Evolutionary conservation across 2,888 invertebrate genomes (phyloP), one percentile per base, ranked within the genome.

Genomic region (Trilocha varians): DNA sequence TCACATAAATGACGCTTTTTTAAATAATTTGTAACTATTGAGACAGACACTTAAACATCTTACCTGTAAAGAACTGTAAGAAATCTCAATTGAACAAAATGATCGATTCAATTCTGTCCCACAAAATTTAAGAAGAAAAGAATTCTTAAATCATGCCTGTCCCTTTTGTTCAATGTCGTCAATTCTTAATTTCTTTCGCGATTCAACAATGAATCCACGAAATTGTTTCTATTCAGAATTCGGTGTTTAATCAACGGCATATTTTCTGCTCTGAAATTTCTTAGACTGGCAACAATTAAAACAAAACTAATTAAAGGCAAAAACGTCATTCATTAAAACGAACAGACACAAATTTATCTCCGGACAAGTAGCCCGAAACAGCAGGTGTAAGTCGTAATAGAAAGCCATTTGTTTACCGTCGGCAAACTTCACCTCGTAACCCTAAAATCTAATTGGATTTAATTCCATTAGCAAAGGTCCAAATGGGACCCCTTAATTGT

Each of bases 401-500:
- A 70, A 67, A 67, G 64, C 74, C 72, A 82, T 80, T 84, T 83
- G 80, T 80, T 78, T 77, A 74, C 78, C 69, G 74, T 67, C 67
- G 70, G 74, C 71, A 78, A 80, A 80, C 74, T 79, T 78, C 80
- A 79, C 80, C 79, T 78, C 78, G 78, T 82, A 79, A 79, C 82
- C 78, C 78, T 82, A 76, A 82, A 82, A 80, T 82, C 79, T 84
- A 85, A 84, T 84, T 84, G 84, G 82, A 82, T 84, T 82, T 79
- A 82, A 83, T 84, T 83, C 83, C 83, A 85, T 85, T 85, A 84
- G 72, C 75, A 63, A 72, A 77, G 80, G 80, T 79, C 78, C 78
- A 78, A 82, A 79, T 78, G 78, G 79, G 72, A 60, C 69, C 75
- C 74, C 72, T 74, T 72, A 82, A 82, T 79, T 79, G 76, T 77